These are phyloP conservation scores for Acronicta alni DNA, from an alignment of 2,888 invertebrate genomes.

Conservation along the genomic window DNA sequence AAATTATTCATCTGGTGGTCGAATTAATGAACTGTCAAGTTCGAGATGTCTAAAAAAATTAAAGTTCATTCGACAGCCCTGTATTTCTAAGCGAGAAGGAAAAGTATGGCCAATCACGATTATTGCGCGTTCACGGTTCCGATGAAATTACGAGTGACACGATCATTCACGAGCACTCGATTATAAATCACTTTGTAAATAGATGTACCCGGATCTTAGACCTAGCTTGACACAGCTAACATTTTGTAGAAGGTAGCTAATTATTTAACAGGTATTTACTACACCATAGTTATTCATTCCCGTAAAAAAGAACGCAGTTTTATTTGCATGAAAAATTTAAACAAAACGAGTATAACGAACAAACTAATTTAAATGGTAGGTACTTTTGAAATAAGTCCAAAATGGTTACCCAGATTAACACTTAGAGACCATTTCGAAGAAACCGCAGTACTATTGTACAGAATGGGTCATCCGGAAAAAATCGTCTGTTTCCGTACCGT, in stretches of 20 bases:
- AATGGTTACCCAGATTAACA: constrained; percentile 34
- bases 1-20: constrained; percentile 13
- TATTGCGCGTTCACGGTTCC: constrained; percentile 63
- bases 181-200: constrained; percentile 66
- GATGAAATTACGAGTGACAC: constrained; percentile 64
- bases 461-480: constrained; percentile 80
- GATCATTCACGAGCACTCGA: constrained; percentile 60
- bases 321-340: background rate
- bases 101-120: constrained; percentile 79
- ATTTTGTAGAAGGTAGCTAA: constrained; percentile 9
- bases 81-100: constrained; percentile 61
- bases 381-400: constrained; percentile 22
- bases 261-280: no score
- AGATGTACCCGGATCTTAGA: constrained; percentile 54
- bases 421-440: constrained; percentile 39
- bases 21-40: constrained; percentile 38
- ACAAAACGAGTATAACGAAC: background rate
- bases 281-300: background rate
- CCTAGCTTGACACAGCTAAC: constrained; percentile 10
- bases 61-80: constrained; percentile 35
- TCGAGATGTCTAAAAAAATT: background rate
- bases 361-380: background rate
- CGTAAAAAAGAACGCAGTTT: background rate
- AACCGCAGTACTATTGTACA: constrained; percentile 41
- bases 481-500: constrained; percentile 80